Evolutionary conservation across 2,113 vertebrate genomes (phyloP).

Genomic region (Genyomyrus donnyi): DNA sequence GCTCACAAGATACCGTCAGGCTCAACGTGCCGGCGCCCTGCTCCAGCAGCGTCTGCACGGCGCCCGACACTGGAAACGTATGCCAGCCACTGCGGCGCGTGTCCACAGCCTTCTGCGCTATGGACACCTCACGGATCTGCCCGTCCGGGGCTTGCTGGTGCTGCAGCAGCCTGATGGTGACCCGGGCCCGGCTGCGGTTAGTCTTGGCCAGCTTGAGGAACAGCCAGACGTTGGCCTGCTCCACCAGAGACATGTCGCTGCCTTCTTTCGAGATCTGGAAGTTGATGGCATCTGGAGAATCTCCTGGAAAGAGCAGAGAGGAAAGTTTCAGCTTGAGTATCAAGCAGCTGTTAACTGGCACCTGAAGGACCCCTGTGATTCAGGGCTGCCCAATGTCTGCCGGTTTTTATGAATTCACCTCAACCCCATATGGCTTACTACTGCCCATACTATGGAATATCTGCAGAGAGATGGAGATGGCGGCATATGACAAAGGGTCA

Average conservation of each 20-base stretch:
- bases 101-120: constrained; percentile 83
- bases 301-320: constrained; percentile 57
- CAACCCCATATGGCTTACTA: not conserved
- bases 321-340: not conserved
- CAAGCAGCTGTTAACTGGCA: not conserved
- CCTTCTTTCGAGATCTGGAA: constrained; percentile 87
- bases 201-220: constrained; percentile 81
- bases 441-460: not conserved
- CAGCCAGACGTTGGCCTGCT: constrained; percentile 86
- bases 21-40: constrained; percentile 58
- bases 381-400: not conserved
- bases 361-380: not conserved
- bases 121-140: constrained; percentile 57
- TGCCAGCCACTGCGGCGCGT: constrained; percentile 89
- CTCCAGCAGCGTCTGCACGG: constrained; percentile 71
- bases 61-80: constrained; percentile 67
- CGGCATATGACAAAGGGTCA: not conserved
- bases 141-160: constrained; percentile 47
- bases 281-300: constrained; percentile 58
- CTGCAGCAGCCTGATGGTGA: constrained; percentile 69
- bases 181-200: constrained; percentile 72
- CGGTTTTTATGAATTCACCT: not conserved
- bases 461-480: not conserved
- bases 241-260: constrained; percentile 65
- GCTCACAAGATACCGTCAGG: constrained; percentile 74